Base-by-base conservation (phyloP, 2,113 vertebrate genomes). In the Neofelis nebulosa region DNA sequence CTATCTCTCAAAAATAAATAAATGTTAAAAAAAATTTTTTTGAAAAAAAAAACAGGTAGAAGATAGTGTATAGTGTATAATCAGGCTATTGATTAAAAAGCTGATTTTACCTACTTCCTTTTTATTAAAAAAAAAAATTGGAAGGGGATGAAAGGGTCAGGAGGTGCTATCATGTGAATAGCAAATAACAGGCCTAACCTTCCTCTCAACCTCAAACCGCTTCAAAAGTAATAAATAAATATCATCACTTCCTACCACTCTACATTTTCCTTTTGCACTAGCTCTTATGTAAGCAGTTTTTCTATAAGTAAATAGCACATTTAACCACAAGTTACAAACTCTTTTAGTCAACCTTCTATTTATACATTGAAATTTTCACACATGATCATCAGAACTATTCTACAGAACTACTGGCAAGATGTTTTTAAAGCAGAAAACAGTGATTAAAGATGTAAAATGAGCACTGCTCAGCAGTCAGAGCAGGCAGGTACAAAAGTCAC, bases 281-380 rank as follows among this genome's bases (percentile, higher is more conserved):
- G 23, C 8, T 87, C 38, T 91, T 74, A 74, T 57, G 41, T 57
- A 89, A 74, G 52, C 41, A 85, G 23, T 55, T 93, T 88, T 88
- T 82, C 92, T 78, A 48, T 25, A 69, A 66, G 50, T 74, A 73
- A 95, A 71, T 38, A 80, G 78, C 18, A 52, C 14, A 12, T 83
- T 68, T 63, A 69, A 83, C 65, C 83, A 84, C 71, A 74, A 85
- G 83, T 81, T 41, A 85, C 71, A 74, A 89, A 25, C 55, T 48
- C 71, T 89, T 96, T 52, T 65, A 45, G 6, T 71, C 55, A 85
- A 36, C 36, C 16, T 57, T 68, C 33, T 76, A 55, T 36, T 84
- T 84, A 38, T 15, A 74, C 31, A 63, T 5, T 92, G 27, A 89
- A 84, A 94, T 86, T 85, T 89, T 82, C 80, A 96, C 29, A 92